Percentiles rank a stretch among this genome's conserved stretches.
Conservation (phyloP, 2,888 invertebrate species). For the Scaptomyza polygonia region DNA sequence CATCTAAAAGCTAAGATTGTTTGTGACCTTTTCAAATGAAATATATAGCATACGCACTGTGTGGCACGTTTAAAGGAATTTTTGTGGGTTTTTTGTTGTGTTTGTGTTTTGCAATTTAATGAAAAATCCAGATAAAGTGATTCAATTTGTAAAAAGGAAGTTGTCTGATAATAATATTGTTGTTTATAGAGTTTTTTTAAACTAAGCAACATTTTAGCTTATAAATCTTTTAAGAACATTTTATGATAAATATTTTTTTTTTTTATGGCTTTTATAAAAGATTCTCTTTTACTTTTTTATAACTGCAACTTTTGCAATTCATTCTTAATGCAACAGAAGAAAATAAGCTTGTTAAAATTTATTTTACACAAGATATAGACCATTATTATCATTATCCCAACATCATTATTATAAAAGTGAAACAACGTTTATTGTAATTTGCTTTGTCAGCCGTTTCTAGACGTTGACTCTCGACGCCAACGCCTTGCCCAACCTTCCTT, state of each 20-base stretch:
- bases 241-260: too few species aligned
- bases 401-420: constrained; percentile 17
- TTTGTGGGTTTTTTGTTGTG: not conserved
- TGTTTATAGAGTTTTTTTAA: not conserved
- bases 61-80: constrained; percentile 9
- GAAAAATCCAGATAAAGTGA: constrained; percentile 4
- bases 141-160: not conserved
- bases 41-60: constrained; percentile 29
- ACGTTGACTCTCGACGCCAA: constrained; percentile 14
- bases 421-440: constrained; percentile 52
- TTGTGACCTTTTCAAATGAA: constrained; percentile 6
- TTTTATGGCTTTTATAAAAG: too few species aligned
- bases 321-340: not conserved
- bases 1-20: constrained; percentile 28
- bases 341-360: constrained; percentile 2
- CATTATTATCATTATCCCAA: constrained; percentile 4
- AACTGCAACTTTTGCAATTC: not conserved
- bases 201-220: too few species aligned
- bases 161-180: not conserved
- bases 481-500: too few species aligned
- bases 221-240: too few species aligned
- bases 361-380: not conserved
- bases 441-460: constrained; percentile 20
- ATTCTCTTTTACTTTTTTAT: too few species aligned
- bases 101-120: constrained; percentile 2